Evolutionary conservation across 1,140 invertebrate genomes (phyloP), one percentile per base, ranked within the genome.

Genomic region (Hydropsyche tenuis): DNA sequence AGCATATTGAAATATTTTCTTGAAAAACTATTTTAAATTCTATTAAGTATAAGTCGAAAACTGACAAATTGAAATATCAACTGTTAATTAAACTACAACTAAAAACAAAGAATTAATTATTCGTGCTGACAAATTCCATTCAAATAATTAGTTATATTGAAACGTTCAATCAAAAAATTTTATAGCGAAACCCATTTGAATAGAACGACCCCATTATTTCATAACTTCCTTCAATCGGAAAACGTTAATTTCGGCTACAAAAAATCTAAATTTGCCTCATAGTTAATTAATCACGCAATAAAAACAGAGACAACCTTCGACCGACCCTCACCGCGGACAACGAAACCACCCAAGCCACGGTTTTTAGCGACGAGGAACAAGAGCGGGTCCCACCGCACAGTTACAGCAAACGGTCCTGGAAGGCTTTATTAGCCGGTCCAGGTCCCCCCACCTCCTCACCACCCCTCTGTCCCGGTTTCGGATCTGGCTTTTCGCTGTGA

Each of bases 201-300:
- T n/a, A n/a, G n/a, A n/a, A n/a, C n/a, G n/a, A n/a, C n/a, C n/a
- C n/a, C n/a, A n/a, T n/a, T n/a, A n/a, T n/a, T n/a, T n/a, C n/a
- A n/a, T n/a, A n/a, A n/a, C n/a, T n/a, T n/a, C n/a, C n/a, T n/a
- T 37, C 30, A 4, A 37, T 4, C 30, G 30, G 9, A 37, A 37
- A 37, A 9, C 48, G n/a, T 18, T 53, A n/a, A 18, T 20, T 16
- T 18, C 1, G 14, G 20, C 48, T 6, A 12, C 22, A 27, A 42
- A 63, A 63, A 30, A 63, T 63, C 60, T 7, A 27, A n/a, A n/a
- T 63, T 30, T 27, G 22, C 60, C 18, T 65, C 18, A 22, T 12
- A 42, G 42, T 68, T 68, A 68, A 68, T 68, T 68, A 68, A 68
- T 68, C 45, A 48, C 43, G 43, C 65, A 68, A 68, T 68, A 68